These are phyloP conservation scores for Hanleya hanleyi DNA, from an alignment of 2,888 invertebrate genomes.

Conservation along the genomic window DNA sequence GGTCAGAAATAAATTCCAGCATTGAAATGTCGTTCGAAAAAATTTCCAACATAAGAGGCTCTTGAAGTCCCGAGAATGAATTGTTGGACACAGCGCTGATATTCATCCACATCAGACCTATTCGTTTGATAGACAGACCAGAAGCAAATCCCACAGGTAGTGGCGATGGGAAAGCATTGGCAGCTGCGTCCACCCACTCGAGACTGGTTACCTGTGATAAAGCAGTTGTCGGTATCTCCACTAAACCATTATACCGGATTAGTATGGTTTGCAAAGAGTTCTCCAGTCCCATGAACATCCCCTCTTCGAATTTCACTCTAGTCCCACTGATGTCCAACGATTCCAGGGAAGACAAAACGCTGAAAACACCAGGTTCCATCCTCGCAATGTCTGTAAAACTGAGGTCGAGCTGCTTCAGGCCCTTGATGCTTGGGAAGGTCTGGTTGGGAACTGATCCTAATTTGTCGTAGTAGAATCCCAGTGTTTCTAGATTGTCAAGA, in stretches of 20 bases:
- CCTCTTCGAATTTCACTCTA: neutral
- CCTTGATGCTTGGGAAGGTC: neutral
- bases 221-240: neutral
- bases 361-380: neutral
- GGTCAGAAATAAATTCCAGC: conserved; percentile 1
- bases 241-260: neutral
- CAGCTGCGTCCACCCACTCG: conserved; percentile 11
- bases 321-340: neutral
- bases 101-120: conserved; percentile 4
- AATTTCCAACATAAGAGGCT: neutral
- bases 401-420: neutral
- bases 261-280: neutral
- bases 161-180: neutral
- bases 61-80: neutral
- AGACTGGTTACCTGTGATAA: neutral
- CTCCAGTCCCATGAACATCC: neutral
- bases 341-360: neutral
- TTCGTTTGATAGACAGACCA: neutral
- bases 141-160: neutral
- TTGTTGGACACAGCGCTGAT: neutral
- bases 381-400: neutral
- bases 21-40: neutral
- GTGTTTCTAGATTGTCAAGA: neutral
- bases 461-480: neutral
- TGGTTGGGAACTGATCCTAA: neutral